These are phyloP conservation scores for Pogona vitticeps DNA, from an alignment of 2,113 vertebrate species.

Conservation along the genomic window DNA sequence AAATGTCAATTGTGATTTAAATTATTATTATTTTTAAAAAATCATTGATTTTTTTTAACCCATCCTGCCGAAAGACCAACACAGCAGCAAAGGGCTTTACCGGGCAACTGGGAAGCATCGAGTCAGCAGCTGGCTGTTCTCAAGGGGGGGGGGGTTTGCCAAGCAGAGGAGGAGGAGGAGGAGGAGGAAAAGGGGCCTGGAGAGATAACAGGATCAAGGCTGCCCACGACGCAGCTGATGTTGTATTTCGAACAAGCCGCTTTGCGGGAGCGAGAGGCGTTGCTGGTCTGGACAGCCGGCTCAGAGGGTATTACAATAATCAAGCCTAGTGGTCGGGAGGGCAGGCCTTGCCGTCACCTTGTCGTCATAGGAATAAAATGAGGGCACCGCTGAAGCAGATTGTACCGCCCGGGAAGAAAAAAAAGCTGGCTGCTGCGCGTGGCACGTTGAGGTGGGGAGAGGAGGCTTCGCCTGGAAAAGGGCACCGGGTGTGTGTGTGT, in stretches of 20 bases:
- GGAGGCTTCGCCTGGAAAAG: slow-evolving; percentile 7
- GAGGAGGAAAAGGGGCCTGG: background rate
- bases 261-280: background rate
- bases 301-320: slow-evolving; percentile 3
- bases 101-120: background rate
- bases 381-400: background rate
- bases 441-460: background rate
- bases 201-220: background rate
- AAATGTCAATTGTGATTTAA: too few relatives aligned
- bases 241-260: background rate
- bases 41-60: too few relatives aligned
- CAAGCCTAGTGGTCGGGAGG: slow-evolving; percentile 4
- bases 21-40: too few relatives aligned
- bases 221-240: background rate
- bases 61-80: background rate
- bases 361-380: background rate
- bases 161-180: background rate
- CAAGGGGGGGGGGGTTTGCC: background rate
- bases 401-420: background rate
- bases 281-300: background rate
- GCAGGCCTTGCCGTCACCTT: background rate
- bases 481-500: background rate
- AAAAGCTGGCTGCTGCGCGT: background rate
- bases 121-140: background rate
- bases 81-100: background rate